Base-by-base conservation (phyloP, 2,888 invertebrate genomes). In the Formica aserva region DNA sequence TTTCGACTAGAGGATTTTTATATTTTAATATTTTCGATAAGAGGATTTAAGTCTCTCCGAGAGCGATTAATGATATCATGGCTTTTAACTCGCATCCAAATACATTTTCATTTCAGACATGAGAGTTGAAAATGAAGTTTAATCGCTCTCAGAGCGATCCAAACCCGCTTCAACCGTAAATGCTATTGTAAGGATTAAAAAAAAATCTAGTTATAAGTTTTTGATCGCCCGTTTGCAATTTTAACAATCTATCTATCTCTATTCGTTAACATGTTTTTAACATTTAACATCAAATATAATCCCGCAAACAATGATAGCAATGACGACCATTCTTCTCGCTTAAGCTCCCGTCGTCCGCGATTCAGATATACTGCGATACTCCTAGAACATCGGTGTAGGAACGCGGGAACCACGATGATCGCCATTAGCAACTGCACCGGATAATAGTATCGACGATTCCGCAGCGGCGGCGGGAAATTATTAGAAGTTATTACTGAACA, bases 401-500 rank as follows among this genome's bases (percentile, higher is more conserved):
- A 67, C 67, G 26, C 45, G 82, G 13, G 62, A 45, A 57, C 71
- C 62, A 75, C 67, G 52, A 60, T 32, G 82, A 48, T 71, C 45
- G 41, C 48, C 84, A 84, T 89, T 86, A 86, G 80, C 71, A 65
- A 82, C 65, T 35, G 35, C 71, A 52, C 32, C 48, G 60, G 85
- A 71, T 88, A 84, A 87, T 87, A 83, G 86, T 81, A 87, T 86
- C 83, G 82, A 69, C 57, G 62, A 78, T 66, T 80, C 85, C 78
- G 60, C 71, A 77, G 63, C 71, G 74, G 82, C 75, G 85, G 82
- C 62, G 84, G 87, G 86, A 89, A 90, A 89, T 90, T 86, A 91
- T 91, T 87, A 89, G 84, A 91, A 91, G 71, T 91, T 90, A 91
- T 87, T 82, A 85, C 84, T 35, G 85, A 87, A 87, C 87, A 88